Evolutionary conservation across 2,113 vertebrate genomes (phyloP), one percentile per base, ranked within the genome.

Genomic region (Melanotaenia duboulayi): DNA sequence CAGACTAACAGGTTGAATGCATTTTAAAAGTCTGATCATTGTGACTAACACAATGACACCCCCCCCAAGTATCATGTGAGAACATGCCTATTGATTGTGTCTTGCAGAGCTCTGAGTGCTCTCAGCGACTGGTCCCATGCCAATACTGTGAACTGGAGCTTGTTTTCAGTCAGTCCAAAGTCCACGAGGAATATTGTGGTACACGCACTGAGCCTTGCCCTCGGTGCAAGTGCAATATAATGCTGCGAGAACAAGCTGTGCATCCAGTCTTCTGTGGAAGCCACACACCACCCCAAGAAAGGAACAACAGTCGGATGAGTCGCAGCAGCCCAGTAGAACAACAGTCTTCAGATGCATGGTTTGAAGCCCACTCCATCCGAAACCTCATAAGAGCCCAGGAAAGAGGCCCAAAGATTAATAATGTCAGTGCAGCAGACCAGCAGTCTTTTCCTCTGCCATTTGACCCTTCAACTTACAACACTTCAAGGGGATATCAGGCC

Each of bases 111-210:
- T 90, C 87, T 3, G 94, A 95, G 11, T 99, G 98, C 75, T 89
- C 94, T 22, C 92, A 97, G 89, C 94, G 97, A 0, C 89, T 96
- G 42, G 91, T 93, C 3, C 82, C 94, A 0, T 99, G 98, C 85
- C 96, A 93, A 84, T 97, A 95, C 88, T 99, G 97, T 37, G 95
- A 96, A 70, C 89, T 99, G 67, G 96, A 97, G 89, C 93, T 98
- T 16, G 77, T 92, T 28, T 95, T 94, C 83, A 90, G 85, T 83
- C 95, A 96, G 78, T 92, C 96, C 19, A 93, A 90, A 87, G 95
- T 97, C 9, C 97, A 99, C 0, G 96, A 98, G 71, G 94, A 95
- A 16, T 99, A 96, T 85, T 99, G 97, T 4, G 97, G 97, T 0
- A 93, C 97, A 7, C 92, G 97, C 62, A 99, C 97, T 0, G 97